These are phyloP conservation scores for Indri indri DNA, from an alignment of 2,113 vertebrate species.

Conservation along the genomic window DNA sequence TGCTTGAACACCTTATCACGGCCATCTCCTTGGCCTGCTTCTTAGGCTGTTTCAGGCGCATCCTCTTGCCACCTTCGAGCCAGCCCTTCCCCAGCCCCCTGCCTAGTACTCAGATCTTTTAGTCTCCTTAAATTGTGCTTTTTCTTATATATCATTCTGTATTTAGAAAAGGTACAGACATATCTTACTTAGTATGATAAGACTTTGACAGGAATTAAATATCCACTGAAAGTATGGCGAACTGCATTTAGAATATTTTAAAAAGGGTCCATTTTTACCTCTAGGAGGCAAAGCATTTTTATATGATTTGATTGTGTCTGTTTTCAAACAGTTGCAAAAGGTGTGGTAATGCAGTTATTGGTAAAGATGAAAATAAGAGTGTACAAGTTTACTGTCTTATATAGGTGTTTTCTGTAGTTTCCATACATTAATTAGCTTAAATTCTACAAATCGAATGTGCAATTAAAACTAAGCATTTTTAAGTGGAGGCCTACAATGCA, in stretches of 20 bases:
- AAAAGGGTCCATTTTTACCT: slow-evolving; percentile 9
- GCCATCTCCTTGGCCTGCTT: too few relatives aligned
- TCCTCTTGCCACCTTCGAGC: too few relatives aligned
- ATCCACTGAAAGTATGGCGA: not conserved
- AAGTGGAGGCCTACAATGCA: not conserved
- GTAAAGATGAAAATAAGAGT: slow-evolving; percentile 37
- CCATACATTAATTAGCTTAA: not conserved
- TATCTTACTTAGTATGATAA: not conserved
- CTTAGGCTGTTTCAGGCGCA: too few relatives aligned
- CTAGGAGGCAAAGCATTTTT: slow-evolving; percentile 14
- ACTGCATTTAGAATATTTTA: not conserved
- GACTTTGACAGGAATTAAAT: not conserved
- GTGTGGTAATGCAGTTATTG: not conserved
- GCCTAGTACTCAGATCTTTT: not conserved
- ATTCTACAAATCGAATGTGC: slow-evolving; percentile 29
- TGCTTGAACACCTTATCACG: too few relatives aligned
- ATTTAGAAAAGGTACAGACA: not conserved
- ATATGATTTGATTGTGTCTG: not conserved
- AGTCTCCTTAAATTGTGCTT: not conserved
- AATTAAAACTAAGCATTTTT: not conserved
- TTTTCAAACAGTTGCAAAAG: slow-evolving; percentile 8
- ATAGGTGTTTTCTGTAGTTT: slow-evolving; percentile 23
- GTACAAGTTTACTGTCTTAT: not conserved
- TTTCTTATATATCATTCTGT: not conserved
- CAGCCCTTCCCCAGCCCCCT: too few relatives aligned